Base-by-base conservation (phyloP, 2,113 vertebrate species). In the Seriola quinqueradiata region DNA sequence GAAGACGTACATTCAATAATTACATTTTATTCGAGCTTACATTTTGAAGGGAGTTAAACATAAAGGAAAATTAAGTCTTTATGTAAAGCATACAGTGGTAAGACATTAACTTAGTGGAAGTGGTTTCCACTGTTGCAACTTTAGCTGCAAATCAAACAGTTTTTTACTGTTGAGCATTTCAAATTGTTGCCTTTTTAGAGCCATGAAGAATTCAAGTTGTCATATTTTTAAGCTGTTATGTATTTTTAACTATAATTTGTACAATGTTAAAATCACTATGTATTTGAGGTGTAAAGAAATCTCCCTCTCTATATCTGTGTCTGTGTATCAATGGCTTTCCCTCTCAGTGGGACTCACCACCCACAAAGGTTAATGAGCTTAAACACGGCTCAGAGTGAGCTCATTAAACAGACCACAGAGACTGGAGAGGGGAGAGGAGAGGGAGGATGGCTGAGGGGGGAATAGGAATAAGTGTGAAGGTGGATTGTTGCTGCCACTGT, bases 341-440 rank as follows among this genome's bases (percentile, higher is more conserved):
- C 79, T 90, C 91, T 89, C 91, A 58, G 87, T 87, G 89, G 89
- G 89, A 89, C 87, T 95, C 87, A 82, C 91, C 93, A 94, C 95
- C 93, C 92, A 94, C 94, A 94, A 94, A 95, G 95, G 95, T 96
- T 97, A 97, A 96, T 96, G 96, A 96, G 95, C 96, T 97, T 95
- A 96, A 96, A 96, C 95, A 96, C 95, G 95, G 95, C 94, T 96
- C 94, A 96, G 95, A 94, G 95, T 93, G 95, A 96, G 96, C 95
- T 96, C 95, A 97, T 97, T 97, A 97, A 96, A 96, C 92, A 86
- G 74, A 88, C 88, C 84, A 76, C 65, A 89, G 90, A 90, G 90
- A 87, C 80, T 58, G 78, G 42, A 78, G 79, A 86, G 76, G 48
- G 77, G 75, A 77, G 72, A 70, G 2, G 72, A 72, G 83, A 81